These are phyloP conservation scores for Cygnus buccinator DNA, from an alignment of 2,113 vertebrate genomes.

Conservation along the genomic window DNA sequence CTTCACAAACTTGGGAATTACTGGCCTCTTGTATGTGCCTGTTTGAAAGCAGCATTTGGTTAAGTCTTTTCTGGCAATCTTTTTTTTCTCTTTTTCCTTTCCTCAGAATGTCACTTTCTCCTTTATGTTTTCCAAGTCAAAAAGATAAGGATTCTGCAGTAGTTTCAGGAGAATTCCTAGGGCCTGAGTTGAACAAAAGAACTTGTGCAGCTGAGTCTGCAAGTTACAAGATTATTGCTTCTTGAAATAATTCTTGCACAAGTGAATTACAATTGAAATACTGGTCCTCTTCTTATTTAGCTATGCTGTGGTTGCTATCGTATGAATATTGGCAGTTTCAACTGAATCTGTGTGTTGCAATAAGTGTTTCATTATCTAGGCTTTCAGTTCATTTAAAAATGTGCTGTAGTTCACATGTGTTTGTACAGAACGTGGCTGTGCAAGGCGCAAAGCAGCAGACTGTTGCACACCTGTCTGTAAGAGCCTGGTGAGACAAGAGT, in stretches of 20 bases:
- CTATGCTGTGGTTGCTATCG: not conserved
- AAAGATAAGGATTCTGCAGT: not conserved
- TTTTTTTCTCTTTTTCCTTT: not conserved
- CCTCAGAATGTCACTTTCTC: not conserved
- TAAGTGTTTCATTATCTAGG: fast-evolving
- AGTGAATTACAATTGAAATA: not conserved
- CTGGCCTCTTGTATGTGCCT: not conserved
- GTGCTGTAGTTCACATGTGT: fast-evolving
- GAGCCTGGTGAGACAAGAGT: not conserved
- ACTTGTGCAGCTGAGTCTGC: not conserved
- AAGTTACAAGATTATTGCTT: not conserved
- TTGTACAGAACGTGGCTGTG: fast-evolving
- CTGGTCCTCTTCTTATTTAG: not conserved
- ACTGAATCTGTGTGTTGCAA: not conserved
- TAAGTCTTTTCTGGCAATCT: not conserved
- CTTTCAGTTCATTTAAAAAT: fast-evolving
- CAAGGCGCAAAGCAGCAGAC: not conserved
- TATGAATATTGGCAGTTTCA: not conserved
- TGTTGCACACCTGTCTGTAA: fast-evolving
- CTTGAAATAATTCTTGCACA: not conserved
- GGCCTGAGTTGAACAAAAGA: not conserved
- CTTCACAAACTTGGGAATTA: not conserved
- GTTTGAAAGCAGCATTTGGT: not conserved
- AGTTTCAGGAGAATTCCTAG: not conserved
- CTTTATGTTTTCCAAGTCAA: not conserved